These are phyloP conservation scores for Epizoanthus fatuus DNA, from an alignment of 92 coral and sea anemone genomes.

Conservation along the genomic window DNA sequence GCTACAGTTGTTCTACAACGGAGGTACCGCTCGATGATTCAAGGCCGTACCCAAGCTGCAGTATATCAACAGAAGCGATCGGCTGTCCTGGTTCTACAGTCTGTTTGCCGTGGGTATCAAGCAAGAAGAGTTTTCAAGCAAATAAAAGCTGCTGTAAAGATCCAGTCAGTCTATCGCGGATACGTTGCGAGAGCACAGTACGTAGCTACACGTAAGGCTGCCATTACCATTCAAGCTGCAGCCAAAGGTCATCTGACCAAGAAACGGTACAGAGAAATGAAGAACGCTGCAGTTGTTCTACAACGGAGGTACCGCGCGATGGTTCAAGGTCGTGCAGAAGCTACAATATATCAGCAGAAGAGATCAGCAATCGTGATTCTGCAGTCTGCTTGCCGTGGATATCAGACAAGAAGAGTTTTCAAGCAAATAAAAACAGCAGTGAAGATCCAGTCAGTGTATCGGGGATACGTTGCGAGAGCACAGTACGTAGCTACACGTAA, in stretches of 20 bases:
- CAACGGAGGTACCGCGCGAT: slow-evolving; percentile 66
- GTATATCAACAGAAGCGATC: slow-evolving; percentile 39
- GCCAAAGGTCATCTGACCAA: slow-evolving; percentile 56
- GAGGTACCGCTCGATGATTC: slow-evolving; percentile 49
- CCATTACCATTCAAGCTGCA: slow-evolving; percentile 76
- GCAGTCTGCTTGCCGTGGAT: slow-evolving; percentile 87
- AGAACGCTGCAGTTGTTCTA: slow-evolving; percentile 64
- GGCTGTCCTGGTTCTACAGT: slow-evolving; percentile 69
- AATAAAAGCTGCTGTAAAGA: slow-evolving; percentile 64
- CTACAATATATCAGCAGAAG: slow-evolving; percentile 33
- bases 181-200: slow-evolving; percentile 59
- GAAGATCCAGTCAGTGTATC: slow-evolving; percentile 65
- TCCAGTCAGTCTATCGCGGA: slow-evolving; percentile 76
- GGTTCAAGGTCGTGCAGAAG: slow-evolving; percentile 12
- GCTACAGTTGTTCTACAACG: slow-evolving; percentile 45
- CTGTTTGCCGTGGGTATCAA: slow-evolving; percentile 55
- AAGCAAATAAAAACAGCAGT: slow-evolving; percentile 33
- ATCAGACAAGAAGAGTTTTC: slow-evolving; percentile 55
- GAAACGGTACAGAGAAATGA: slow-evolving; percentile 44
- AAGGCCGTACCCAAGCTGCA: slow-evolving; percentile 13
- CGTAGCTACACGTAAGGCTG: slow-evolving; percentile 41
- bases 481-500: slow-evolving; percentile 45
- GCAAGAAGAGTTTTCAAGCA: slow-evolving; percentile 63
- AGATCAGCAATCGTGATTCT: slow-evolving; percentile 63
- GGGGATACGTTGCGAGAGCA: slow-evolving; percentile 51